Conservation (phyloP, 2,888 invertebrate species). For the Andrena camellia region DNA sequence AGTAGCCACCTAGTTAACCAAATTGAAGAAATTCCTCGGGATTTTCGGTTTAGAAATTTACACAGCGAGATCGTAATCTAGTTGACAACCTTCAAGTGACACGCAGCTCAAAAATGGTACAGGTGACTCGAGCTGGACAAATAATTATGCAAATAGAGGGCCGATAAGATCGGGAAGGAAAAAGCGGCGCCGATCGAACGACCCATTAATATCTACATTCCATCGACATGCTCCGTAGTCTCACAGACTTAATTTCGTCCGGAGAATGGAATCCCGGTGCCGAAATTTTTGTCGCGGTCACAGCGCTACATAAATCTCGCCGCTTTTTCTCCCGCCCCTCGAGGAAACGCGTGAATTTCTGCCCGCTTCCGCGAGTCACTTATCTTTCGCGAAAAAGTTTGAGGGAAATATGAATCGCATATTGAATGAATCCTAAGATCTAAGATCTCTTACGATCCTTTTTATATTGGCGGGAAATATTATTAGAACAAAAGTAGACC, state of each 20-base stretch:
- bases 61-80: conserved; percentile 37
- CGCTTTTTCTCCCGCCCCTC: background rate
- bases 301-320: conserved; percentile 43
- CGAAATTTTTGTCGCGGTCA: conserved; percentile 52
- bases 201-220: conserved; percentile 53
- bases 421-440: background rate
- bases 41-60: conserved; percentile 14
- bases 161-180: conserved; percentile 45
- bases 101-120: conserved; percentile 19
- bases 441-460: background rate
- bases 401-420: conserved; percentile 17
- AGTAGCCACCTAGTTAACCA: background rate
- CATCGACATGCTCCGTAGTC: conserved; percentile 32
- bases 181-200: conserved; percentile 43
- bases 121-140: conserved; percentile 32
- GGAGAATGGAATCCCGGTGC: conserved; percentile 48
- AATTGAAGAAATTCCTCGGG: conserved; percentile 10
- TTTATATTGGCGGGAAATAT: background rate
- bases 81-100: background rate
- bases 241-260: conserved; percentile 54
- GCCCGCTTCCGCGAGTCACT: conserved; percentile 19
- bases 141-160: conserved; percentile 55
- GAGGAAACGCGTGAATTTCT: conserved; percentile 27
- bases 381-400: conserved; percentile 13
- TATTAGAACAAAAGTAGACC: background rate